Evolutionary conservation across 2,113 vertebrate species (phyloP).

Genomic region (Sciurus niger): DNA sequence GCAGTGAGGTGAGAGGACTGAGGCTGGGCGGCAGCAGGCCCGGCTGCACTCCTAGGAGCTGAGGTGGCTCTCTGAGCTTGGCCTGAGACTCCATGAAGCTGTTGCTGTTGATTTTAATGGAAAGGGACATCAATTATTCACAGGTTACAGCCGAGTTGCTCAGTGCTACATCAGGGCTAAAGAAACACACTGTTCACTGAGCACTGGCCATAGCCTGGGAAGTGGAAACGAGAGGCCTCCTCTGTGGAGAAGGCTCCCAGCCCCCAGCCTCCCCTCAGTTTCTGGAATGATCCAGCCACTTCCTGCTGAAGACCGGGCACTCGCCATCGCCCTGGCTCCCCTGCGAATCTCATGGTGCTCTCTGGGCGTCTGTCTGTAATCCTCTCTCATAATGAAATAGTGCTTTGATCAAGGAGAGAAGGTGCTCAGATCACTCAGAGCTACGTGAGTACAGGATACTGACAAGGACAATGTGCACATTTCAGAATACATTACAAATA

Average conservation of each 20-base stretch:
- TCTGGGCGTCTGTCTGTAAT: background rate
- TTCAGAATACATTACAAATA: background rate
- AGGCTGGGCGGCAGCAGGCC: background rate
- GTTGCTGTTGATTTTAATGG: constrained; percentile 53
- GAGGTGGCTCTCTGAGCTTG: background rate
- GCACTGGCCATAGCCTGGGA: background rate
- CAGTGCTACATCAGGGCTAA: background rate
- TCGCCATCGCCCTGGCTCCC: rapidly evolving
- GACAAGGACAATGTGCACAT: background rate
- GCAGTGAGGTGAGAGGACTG: background rate
- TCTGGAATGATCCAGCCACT: background rate
- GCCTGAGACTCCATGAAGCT: background rate
- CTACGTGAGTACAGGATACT: background rate
- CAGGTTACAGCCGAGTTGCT: background rate
- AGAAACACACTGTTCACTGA: background rate
- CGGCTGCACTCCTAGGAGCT: background rate
- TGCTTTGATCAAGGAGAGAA: background rate
- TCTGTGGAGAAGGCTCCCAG: background rate
- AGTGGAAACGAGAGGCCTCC: background rate
- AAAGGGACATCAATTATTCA: constrained; percentile 65
- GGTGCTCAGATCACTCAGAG: background rate
- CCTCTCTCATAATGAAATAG: background rate
- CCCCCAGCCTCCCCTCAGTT: background rate
- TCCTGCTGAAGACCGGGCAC: background rate
- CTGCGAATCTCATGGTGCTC: background rate